Conservation (phyloP, 1,140 invertebrate genomes). For the Drosophila ohnishii region DNA sequence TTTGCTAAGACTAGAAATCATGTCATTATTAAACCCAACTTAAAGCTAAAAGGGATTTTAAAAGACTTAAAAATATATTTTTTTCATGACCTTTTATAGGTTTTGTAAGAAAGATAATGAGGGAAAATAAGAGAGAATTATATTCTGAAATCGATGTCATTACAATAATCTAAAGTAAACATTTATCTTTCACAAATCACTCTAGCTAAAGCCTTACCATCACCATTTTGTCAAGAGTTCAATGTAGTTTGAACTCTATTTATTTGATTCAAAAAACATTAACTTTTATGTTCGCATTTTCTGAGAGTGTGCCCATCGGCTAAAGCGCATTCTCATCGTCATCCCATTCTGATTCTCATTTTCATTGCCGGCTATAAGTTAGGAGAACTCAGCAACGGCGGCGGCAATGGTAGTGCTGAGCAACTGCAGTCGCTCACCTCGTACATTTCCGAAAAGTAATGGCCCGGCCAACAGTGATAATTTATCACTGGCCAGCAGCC, state of each 20-base stretch:
- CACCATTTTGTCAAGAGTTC: background rate
- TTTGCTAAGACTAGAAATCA: background rate
- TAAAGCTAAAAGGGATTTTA: background rate
- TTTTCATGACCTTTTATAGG: no score
- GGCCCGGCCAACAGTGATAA: conserved; percentile 75
- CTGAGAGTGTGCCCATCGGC: conserved; percentile 36
- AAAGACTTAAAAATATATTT: no score
- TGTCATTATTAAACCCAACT: background rate
- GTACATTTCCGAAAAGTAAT: conserved; percentile 79
- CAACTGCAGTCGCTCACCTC: conserved; percentile 66
- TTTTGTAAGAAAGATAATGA: no score
- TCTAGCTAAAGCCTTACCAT: background rate
- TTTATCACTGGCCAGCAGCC: conserved; percentile 79
- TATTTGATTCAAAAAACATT: conserved; percentile 2
- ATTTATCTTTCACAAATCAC: background rate
- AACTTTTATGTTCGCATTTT: background rate
- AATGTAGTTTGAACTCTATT: background rate
- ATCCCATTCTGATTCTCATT: conserved; percentile 56
- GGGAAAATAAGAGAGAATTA: background rate
- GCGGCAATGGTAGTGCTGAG: conserved; percentile 29
- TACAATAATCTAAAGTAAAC: background rate
- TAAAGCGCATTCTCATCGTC: conserved; percentile 67
- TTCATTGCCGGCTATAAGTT: conserved; percentile 72
- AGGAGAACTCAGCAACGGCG: conserved; percentile 11
- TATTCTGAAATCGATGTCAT: background rate